Percentiles rank a stretch among this genome's conserved stretches.
phyloP scores from a whole-genome alignment of 2,113 vertebrate genomes.

The Myotis lucifugus region DNA sequence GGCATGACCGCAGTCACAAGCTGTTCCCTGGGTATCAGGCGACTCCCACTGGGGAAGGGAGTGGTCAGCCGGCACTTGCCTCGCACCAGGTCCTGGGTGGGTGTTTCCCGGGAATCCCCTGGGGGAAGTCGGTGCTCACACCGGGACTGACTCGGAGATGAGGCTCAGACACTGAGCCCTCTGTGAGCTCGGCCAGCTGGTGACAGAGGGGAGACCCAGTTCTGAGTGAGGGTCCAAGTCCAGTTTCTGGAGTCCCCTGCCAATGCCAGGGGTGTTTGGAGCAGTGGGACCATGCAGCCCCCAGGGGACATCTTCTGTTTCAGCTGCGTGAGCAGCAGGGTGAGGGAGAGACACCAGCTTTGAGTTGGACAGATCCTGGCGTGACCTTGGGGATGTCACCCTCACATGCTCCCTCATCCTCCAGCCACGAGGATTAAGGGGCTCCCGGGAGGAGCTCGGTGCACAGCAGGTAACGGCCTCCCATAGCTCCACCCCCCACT shows the following conservation, averaged over 20 bases:
- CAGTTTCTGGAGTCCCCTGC: not conserved
- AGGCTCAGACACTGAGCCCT: not conserved
- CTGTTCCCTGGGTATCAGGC: accelerated
- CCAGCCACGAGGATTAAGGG: accelerated
- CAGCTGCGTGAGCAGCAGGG: not conserved
- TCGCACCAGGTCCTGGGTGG: accelerated
- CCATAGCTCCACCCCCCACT: accelerated
- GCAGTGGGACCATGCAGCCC: not conserved
- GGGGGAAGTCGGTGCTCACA: not conserved
- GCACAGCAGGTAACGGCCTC: not conserved
- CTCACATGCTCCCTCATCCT: no score
- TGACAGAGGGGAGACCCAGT: not conserved
- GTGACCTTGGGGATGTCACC: not conserved
- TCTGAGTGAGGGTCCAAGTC: not conserved
- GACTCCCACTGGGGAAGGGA: accelerated
- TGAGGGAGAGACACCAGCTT: not conserved
- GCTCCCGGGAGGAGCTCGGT: accelerated
- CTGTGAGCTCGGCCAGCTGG: not conserved
- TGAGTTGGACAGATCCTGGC: not conserved
- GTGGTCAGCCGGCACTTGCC: accelerated
- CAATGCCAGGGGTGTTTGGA: not conserved
- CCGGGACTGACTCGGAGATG: not conserved
- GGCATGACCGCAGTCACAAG: accelerated
- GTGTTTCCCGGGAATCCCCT: accelerated
- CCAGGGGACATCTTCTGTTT: not conserved